Base-by-base conservation (phyloP, 2,113 vertebrate species). In the Rhynchomys soricoides region DNA sequence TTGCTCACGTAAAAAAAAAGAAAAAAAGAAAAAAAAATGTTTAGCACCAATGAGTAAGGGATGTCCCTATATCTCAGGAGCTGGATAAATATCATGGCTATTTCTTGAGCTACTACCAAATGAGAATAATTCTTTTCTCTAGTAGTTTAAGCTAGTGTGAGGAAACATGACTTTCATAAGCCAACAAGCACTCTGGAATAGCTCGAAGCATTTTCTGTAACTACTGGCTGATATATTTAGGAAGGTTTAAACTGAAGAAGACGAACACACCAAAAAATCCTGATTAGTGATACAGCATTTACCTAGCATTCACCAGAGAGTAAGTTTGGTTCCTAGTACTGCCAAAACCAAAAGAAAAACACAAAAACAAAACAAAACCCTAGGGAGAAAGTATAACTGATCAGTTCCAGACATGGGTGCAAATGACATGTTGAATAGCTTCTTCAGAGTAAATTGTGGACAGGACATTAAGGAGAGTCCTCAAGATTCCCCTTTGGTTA, bases 181-280 rank as follows among this genome's bases (percentile, higher is more conserved):
- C 2, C n/a, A 4, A n/a, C 37, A 59, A 19, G 2, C 13, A 22
- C 93, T 70, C 17, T 87, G 19, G n/a, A 94, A 31, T 59, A 26
- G 48, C 12, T 71, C 45, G 57, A 62, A 11, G 64, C 52, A 45
- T 62, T 87, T 92, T 48, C 34, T 95, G 40, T n/a, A 94, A 82
- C 15, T 26, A 66, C 15, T 89, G 8, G 1, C 26, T 77, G 43
- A 74, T 64, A 21, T 52, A 48, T 96, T 55, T 78, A 83, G 43
- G 57, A 95, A 96, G 52, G 13, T 17, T 52, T 90, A 90, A 92
- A 87, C 79, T 40, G 50, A 48, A 11, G 15, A 59, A 88, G 19
- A 73, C 8, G 5, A 93, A 74, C 75, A 74, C 4, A 74, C 13
- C 22, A 24, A 26, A n/a, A 55, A 31, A 15, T 43, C 7, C 8